Percentiles rank a stretch among this genome's conserved stretches.
These are phyloP conservation scores for Patella ulyssiponensis DNA, from an alignment of 2,888 invertebrate genomes.

Conservation along the genomic window DNA sequence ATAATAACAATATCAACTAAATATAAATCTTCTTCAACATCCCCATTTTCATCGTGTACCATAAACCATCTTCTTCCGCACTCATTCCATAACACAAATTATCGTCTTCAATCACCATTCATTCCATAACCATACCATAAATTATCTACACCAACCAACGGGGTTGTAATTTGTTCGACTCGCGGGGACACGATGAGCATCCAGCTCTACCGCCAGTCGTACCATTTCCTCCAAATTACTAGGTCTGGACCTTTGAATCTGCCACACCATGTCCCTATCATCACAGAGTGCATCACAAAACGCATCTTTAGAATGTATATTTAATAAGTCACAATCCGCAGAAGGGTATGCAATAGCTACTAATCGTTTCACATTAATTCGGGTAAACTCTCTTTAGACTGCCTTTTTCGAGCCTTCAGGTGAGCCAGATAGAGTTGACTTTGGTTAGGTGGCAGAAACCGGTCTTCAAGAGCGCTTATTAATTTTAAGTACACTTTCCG, in stretches of 20 bases:
- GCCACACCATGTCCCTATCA: conserved; percentile 11
- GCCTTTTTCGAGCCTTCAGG: neutral
- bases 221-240: neutral
- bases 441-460: neutral
- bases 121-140: too few relatives aligned
- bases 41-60: too few relatives aligned
- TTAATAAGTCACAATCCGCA: too few relatives aligned
- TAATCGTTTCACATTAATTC: neutral
- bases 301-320: neutral
- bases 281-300: conserved; percentile 6
- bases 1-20: too few relatives aligned
- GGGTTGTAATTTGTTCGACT: too few relatives aligned
- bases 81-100: too few relatives aligned
- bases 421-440: neutral
- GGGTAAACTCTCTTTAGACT: neutral
- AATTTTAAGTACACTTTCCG: neutral
- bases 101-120: too few relatives aligned
- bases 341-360: neutral
- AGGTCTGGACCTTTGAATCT: conserved; percentile 3
- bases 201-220: neutral
- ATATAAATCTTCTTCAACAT: too few relatives aligned
- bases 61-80: too few relatives aligned
- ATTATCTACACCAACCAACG: too few relatives aligned
- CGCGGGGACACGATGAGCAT: neutral
- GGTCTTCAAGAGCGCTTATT: neutral